These are phyloP conservation scores for Scophthalmus maximus DNA, from an alignment of 2,113 vertebrate species.

Conservation along the genomic window DNA sequence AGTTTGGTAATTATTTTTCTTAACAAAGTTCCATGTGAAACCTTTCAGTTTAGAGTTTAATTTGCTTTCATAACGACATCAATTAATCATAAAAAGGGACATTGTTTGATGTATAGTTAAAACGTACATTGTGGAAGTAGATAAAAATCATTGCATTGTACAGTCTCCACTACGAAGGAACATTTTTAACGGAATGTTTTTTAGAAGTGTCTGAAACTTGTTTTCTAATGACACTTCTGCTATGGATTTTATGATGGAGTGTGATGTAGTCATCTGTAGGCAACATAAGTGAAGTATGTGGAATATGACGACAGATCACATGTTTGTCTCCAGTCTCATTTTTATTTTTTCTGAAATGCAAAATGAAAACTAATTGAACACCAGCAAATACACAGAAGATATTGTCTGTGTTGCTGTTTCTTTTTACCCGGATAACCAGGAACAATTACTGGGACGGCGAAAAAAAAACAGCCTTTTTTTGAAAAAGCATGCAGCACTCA, in stretches of 20 bases:
- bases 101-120: background rate
- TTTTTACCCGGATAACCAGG: background rate
- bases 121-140: background rate
- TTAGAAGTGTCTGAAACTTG: too few species aligned
- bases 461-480: background rate
- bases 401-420: background rate
- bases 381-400: background rate
- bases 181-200: too few species aligned
- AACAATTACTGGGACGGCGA: slow-evolving; percentile 10
- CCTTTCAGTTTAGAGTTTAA: background rate
- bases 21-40: background rate
- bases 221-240: background rate
- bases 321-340: background rate
- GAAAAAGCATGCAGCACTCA: background rate
- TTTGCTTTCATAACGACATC: background rate
- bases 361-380: background rate
- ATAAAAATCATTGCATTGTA: background rate
- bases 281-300: background rate
- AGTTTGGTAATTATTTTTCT: background rate
- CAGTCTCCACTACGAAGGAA: background rate
- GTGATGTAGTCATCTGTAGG: background rate
- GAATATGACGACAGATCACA: background rate
- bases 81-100: background rate
- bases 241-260: background rate
- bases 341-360: background rate